These are phyloP conservation scores for Ursus arctos DNA, from an alignment of 2,113 vertebrate genomes.

Conservation along the genomic window DNA sequence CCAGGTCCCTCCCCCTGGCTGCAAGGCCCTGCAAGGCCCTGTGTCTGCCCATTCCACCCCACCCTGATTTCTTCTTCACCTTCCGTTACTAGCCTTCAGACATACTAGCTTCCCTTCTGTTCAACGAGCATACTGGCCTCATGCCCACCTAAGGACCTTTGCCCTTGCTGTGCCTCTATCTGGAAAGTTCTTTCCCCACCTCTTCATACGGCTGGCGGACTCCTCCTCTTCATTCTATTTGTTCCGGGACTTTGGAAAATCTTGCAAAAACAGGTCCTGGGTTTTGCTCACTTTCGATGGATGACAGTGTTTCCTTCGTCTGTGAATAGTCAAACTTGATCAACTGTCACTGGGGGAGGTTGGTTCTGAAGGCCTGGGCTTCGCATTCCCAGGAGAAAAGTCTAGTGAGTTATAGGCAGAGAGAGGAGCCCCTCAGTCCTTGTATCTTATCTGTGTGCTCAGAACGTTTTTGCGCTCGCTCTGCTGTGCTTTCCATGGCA, in stretches of 20 bases:
- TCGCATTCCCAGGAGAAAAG: not conserved
- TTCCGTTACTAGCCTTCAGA: not conserved
- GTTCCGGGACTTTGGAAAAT: not conserved
- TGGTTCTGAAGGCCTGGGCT: not conserved
- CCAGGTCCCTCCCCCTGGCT: not conserved
- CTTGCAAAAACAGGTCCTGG: not conserved
- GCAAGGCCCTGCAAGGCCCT: not conserved
- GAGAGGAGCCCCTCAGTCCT: not conserved
- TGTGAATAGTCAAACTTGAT: not conserved
- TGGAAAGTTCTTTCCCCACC: not conserved
- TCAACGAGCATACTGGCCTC: not conserved
- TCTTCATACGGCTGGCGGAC: not conserved
- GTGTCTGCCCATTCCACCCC: not conserved
- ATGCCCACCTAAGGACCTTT: not conserved
- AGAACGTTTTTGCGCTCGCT: not conserved
- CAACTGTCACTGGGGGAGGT: not conserved
- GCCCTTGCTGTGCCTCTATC: not conserved
- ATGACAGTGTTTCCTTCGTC: not conserved
- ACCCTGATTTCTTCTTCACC: not conserved
- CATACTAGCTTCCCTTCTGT: not conserved
- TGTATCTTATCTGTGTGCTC: not conserved
- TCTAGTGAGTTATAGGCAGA: not conserved
- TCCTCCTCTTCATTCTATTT: not conserved
- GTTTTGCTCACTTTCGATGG: not conserved
- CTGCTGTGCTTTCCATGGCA: not conserved